phyloP scores from a whole-genome alignment of 2,888 invertebrate species.

The Melinaea menophilus region DNA sequence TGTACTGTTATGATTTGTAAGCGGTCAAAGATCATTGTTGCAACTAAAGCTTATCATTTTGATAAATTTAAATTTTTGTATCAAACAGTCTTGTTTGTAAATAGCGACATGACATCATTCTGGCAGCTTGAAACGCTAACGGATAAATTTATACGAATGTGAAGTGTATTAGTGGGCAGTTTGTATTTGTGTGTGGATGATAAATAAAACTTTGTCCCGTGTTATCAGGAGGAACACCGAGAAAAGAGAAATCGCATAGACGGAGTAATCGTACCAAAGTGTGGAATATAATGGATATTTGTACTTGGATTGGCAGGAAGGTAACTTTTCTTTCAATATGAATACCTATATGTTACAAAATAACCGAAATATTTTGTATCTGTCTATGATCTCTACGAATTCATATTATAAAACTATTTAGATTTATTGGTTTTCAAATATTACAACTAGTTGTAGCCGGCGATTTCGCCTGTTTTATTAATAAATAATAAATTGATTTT shows the following conservation, averaged over 20 bases:
- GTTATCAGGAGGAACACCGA: conserved; percentile 60
- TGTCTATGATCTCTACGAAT: conserved; percentile 5
- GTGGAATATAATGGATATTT: conserved; percentile 62
- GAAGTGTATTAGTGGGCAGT: not conserved
- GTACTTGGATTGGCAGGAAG: conserved; percentile 70
- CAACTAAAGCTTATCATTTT: too few species aligned
- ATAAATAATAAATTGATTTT: not conserved
- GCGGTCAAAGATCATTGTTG: too few species aligned
- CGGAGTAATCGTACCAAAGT: conserved; percentile 51
- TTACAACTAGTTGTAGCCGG: too few species aligned
- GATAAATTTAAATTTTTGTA: too few species aligned
- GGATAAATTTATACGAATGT: not conserved
- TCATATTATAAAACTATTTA: not conserved
- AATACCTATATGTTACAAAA: not conserved
- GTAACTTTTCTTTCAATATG: conserved; percentile 38
- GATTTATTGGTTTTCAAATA: conserved; percentile 1
- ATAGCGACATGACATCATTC: not conserved
- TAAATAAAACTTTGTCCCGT: conserved; percentile 18
- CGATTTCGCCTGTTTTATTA: not conserved
- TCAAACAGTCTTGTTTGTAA: not conserved
- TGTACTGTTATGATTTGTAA: too few species aligned
- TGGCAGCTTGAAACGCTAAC: not conserved
- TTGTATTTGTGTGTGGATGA: conserved; percentile 1
- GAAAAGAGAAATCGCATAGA: conserved; percentile 52
- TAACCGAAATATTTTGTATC: too few species aligned